Base-by-base conservation (phyloP, 1,140 invertebrate species). In the Tyrophagus putrescentiae region DNA sequence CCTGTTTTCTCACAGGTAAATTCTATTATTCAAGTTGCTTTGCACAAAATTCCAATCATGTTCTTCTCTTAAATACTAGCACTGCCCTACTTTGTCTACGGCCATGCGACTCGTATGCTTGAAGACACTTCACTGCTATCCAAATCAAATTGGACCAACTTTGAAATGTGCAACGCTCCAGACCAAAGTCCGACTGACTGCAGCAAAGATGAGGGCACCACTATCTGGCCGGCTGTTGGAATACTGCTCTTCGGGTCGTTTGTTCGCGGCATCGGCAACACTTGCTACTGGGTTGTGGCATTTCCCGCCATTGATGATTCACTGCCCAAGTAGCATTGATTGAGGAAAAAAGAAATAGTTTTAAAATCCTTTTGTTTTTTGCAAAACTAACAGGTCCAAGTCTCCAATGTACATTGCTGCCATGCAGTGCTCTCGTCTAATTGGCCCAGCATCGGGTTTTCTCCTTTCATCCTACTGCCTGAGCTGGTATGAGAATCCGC, bases 21-120 rank as follows among this genome's bases (percentile, higher is more conserved):
- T n/a, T n/a, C n/a, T n/a, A n/a, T n/a, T n/a, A n/a, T n/a, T n/a
- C n/a, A n/a, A n/a, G n/a, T n/a, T n/a, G n/a, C n/a, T n/a, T n/a
- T n/a, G n/a, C n/a, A n/a, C n/a, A n/a, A n/a, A n/a, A n/a, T n/a
- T n/a, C n/a, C n/a, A n/a, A n/a, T n/a, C n/a, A n/a, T n/a, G n/a
- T n/a, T n/a, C n/a, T n/a, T n/a, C n/a, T n/a, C n/a, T n/a, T n/a
- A n/a, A n/a, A n/a, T n/a, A n/a, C n/a, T n/a, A n/a, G 77, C 78
- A 0, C 65, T 81, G 42, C 82, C 83, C 0, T 82, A 84, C 64
- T 75, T 81, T 45, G 73, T 84, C 41, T 84, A 80, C 64, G 82
- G 82, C 0, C 68, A 73, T 66, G 82, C 82, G 11, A 84, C 81
- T 83, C 83, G 50, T 85, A 82, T 1, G 74, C 85, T 39, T 82